Conservation (phyloP, 2,113 vertebrate species). For the Amblyopsis rosae region DNA sequence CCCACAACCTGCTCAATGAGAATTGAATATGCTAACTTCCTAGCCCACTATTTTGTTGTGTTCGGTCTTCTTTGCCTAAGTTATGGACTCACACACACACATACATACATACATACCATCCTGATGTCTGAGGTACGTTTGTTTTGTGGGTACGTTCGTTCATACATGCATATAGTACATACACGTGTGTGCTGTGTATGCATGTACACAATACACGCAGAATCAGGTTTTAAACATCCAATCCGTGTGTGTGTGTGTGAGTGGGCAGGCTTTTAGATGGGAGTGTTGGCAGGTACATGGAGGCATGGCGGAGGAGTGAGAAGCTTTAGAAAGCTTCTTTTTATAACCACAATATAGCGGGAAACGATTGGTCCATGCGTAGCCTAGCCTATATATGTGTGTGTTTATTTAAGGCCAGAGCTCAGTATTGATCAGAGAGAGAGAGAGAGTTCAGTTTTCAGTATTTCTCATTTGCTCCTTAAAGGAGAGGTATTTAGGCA, state of each 20-base stretch:
- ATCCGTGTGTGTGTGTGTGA: constrained; percentile 13
- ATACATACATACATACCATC: constrained; percentile 25
- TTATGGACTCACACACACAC: constrained; percentile 38
- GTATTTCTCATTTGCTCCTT: constrained; percentile 56
- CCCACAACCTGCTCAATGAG: no score
- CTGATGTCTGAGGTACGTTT: background rate
- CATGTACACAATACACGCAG: constrained; percentile 17
- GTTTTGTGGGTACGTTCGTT: no score
- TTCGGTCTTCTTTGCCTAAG: constrained; percentile 55
- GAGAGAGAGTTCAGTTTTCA: constrained; percentile 17
- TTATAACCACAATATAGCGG: background rate
- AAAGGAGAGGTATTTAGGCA: constrained; percentile 22
- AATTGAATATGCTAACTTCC: no score
- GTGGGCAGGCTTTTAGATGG: background rate
- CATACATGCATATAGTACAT: background rate
- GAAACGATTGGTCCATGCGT: background rate
- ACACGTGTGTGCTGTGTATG: background rate
- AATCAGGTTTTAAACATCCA: constrained; percentile 41
- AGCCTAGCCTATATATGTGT: background rate
- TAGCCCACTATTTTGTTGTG: constrained; percentile 32
- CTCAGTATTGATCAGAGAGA: constrained; percentile 33
- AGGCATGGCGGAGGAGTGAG: background rate
- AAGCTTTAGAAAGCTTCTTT: background rate
- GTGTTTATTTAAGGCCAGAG: constrained; percentile 4
- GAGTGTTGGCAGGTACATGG: background rate